Base-by-base conservation (phyloP, 2,113 vertebrate genomes). In the Polyodon spathula region DNA sequence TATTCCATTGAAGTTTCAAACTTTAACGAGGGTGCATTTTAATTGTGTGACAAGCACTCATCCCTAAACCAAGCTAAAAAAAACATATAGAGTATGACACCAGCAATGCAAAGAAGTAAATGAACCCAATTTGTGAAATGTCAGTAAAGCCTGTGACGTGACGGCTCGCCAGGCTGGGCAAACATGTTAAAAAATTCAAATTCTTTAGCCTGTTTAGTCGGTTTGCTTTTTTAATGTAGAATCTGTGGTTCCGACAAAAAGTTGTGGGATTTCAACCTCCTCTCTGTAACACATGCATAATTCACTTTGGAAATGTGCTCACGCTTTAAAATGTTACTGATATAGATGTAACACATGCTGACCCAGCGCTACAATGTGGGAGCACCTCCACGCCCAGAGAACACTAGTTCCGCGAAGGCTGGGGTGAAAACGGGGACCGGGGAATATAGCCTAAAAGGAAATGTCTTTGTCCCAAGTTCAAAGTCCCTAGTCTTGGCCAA, bases 281-380 rank as follows among this genome's bases (percentile, higher is more conserved):
- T 84, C 76, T 84, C 88, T 87, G 89, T 90, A 84, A 70, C 74
- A 81, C 85, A 93, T 97, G 90, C 91, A 95, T 96, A 92, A 96
- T 95, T 94, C 87, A 96, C 89, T 78, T 82, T 74, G 76, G 84
- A 86, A 90, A 90, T 77, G 77, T 59, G 84, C 76, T 76, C 81
- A 85, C 72, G 82, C 89, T 90, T 92, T 91, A 86, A 93, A 93
- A 93, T 70, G 81, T 87, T 82, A 79, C 84, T 94, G 88, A 95
- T 91, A 93, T 95, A 93, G 89, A 94, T 91, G 91, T 85, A 83
- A 89, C 88, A 88, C 92, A 94, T 95, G 94, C 90, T 95, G 93
- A 96, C 95, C 78, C 68, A 72, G 70, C 84, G 60, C n/a, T n/a
- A n/a, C n/a, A n/a, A n/a, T n/a, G n/a, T n/a, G n/a, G n/a, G n/a